These are phyloP conservation scores for Mugil cephalus DNA, from an alignment of 2,113 vertebrate genomes.

Conservation along the genomic window DNA sequence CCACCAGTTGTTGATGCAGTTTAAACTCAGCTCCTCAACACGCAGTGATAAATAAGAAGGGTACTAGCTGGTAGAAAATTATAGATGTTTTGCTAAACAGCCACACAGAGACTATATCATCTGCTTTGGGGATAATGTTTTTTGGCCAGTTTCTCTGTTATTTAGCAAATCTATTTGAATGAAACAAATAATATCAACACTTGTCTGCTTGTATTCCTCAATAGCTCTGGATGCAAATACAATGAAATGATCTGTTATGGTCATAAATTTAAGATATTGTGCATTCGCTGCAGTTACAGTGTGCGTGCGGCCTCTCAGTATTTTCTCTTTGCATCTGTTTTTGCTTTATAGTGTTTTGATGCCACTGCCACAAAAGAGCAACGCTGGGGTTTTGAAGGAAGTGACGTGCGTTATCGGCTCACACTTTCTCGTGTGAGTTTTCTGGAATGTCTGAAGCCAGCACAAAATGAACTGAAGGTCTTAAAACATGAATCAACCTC, in stretches of 20 bases:
- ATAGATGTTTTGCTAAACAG: too few relatives aligned
- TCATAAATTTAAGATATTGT: slow-evolving; percentile 18
- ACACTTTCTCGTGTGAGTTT: slow-evolving; percentile 22
- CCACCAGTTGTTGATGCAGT: too few relatives aligned
- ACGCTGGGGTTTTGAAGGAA: slow-evolving; percentile 28
- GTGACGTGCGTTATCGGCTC: slow-evolving; percentile 13
- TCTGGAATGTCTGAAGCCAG: slow-evolving; percentile 44
- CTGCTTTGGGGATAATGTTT: too few relatives aligned
- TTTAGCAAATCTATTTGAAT: background rate
- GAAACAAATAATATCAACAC: background rate
- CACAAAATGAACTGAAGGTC: slow-evolving; percentile 28
- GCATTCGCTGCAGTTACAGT: slow-evolving; percentile 25
- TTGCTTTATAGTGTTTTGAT: slow-evolving; percentile 41
- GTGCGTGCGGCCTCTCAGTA: slow-evolving; percentile 18
- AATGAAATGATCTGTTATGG: slow-evolving; percentile 13
- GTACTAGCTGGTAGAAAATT: too few relatives aligned
- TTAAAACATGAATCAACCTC: slow-evolving; percentile 6
- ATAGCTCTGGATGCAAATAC: background rate
- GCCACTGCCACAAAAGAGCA: slow-evolving; percentile 38
- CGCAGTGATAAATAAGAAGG: too few relatives aligned
- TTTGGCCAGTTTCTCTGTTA: too few relatives aligned
- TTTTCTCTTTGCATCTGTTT: slow-evolving; percentile 63
- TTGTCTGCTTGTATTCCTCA: background rate
- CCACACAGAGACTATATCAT: too few relatives aligned
- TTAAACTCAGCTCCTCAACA: too few relatives aligned